Conservation (phyloP, 2,113 vertebrate genomes). For the Callaeas wilsoni region DNA sequence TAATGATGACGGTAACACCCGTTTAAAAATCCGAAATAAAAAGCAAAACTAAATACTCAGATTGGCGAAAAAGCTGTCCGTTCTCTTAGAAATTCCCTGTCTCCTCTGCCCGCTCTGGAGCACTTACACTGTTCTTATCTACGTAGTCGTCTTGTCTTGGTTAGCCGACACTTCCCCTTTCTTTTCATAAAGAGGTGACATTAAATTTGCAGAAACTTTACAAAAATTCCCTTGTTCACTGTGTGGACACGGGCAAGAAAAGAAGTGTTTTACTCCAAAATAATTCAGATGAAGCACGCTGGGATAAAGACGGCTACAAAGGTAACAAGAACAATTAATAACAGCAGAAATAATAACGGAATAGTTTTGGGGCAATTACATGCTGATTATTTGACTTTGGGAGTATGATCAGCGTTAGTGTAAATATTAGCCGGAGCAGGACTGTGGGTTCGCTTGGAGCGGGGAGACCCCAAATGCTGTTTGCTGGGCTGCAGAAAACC, state of each 20-base stretch:
- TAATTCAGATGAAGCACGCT: neutral
- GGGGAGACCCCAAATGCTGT: neutral
- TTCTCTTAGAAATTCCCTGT: neutral
- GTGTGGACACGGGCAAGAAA: neutral
- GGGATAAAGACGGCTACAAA: neutral
- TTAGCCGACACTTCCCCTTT: neutral
- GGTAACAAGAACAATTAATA: neutral
- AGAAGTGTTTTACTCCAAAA: neutral
- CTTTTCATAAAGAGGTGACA: neutral
- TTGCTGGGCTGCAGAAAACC: neutral
- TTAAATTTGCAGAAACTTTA: neutral
- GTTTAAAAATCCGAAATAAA: slow-evolving; percentile 24
- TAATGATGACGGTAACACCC: slow-evolving; percentile 32
- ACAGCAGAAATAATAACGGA: neutral
- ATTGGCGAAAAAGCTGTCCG: neutral
- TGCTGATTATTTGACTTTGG: neutral
- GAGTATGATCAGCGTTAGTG: neutral
- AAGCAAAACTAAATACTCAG: neutral
- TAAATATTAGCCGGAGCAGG: neutral
- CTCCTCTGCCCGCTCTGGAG: neutral
- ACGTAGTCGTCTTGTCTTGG: neutral
- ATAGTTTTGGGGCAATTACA: neutral
- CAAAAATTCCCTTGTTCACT: neutral
- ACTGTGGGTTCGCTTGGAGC: rapidly evolving
- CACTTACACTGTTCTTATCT: neutral